These are phyloP conservation scores for Alviniconcha strummeri DNA, from an alignment of 2,888 invertebrate genomes.

Conservation along the genomic window DNA sequence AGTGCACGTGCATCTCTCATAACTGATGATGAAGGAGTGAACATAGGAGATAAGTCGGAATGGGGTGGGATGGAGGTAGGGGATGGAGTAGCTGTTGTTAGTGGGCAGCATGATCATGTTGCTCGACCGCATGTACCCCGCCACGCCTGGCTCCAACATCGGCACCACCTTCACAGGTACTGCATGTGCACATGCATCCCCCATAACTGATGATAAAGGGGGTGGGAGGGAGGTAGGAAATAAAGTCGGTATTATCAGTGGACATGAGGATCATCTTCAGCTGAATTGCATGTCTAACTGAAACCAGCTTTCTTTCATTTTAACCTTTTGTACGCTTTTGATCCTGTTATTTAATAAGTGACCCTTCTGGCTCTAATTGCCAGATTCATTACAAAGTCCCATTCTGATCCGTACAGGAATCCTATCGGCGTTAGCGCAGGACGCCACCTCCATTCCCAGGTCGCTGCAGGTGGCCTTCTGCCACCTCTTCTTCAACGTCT, in stretches of 20 bases:
- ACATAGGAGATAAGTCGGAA: too few relatives aligned
- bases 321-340: too few relatives aligned
- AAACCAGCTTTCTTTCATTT: too few relatives aligned
- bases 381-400: too few relatives aligned
- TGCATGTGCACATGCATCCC: not conserved
- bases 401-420: not conserved
- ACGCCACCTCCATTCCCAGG: constrained; percentile 1
- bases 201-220: too few relatives aligned
- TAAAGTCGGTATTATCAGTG: not conserved
- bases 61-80: too few relatives aligned
- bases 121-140: constrained; percentile 28
- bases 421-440: constrained; percentile 20
- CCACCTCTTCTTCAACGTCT: constrained; percentile 78
- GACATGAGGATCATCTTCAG: constrained; percentile 54
- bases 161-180: constrained; percentile 63
- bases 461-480: constrained; percentile 74
- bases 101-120: constrained; percentile 53
- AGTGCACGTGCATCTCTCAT: too few relatives aligned
- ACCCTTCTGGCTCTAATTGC: too few relatives aligned
- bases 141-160: constrained; percentile 66
- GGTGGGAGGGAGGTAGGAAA: too few relatives aligned
- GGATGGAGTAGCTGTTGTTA: not conserved
- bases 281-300: constrained; percentile 58
- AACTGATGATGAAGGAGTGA: too few relatives aligned
- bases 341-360: too few relatives aligned